phyloP scores from a whole-genome alignment of 1,140 invertebrate genomes.

The Elysia chlorotica region DNA sequence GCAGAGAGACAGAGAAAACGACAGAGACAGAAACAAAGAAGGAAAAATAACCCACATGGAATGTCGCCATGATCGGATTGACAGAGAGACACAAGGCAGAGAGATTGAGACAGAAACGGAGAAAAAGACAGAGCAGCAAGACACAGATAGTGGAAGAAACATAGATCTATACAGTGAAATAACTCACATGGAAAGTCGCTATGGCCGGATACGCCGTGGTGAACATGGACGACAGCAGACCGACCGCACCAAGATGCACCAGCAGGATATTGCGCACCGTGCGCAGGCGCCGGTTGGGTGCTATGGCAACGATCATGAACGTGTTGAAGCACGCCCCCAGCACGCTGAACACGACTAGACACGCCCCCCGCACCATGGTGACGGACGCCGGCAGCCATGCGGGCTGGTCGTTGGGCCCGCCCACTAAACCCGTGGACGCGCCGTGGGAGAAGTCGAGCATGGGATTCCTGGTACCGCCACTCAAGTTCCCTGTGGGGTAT shows the following conservation, averaged over 20 bases:
- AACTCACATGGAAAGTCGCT: constrained; percentile 33
- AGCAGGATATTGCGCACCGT: constrained; percentile 51
- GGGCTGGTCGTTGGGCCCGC: not conserved
- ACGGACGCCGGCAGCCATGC: constrained; percentile 17
- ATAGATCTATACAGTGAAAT: no score
- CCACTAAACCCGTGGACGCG: no score
- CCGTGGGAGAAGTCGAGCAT: not conserved
- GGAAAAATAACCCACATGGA: no score
- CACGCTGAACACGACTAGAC: constrained; percentile 38
- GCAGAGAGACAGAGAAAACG: no score
- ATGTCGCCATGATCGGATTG: no score
- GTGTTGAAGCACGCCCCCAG: constrained; percentile 43
- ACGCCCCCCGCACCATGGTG: constrained; percentile 40
- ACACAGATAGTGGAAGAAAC: no score
- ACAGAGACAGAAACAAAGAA: no score
- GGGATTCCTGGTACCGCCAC: not conserved
- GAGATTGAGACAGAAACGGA: no score
- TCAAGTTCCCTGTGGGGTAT: not conserved
- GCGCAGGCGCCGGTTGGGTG: constrained; percentile 48
- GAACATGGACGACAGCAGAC: constrained; percentile 36
- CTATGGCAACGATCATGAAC: constrained; percentile 51
- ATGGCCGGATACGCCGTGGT: constrained; percentile 38
- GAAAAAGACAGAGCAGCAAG: no score
- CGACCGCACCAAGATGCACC: constrained; percentile 46
- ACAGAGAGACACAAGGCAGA: no score